Evolutionary conservation across 1,140 invertebrate species (phyloP), one percentile per base, ranked within the genome.

Genomic region (Apocrypta bakeri): DNA sequence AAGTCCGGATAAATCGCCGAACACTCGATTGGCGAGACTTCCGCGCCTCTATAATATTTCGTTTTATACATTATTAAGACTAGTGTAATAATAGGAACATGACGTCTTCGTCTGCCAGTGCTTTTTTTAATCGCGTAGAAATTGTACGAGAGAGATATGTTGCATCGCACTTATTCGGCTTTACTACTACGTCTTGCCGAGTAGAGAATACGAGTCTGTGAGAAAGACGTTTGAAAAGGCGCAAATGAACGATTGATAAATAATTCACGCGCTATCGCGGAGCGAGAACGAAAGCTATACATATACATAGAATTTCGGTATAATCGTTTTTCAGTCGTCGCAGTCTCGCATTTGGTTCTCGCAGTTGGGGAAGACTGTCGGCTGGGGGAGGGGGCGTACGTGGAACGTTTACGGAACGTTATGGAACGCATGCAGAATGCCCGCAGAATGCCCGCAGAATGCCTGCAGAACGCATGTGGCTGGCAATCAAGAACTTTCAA

Each of bases 61-160:
- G 40, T 63, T 83, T 79, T 83, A 64, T 76, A 83, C 82, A 80
- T 63, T 31, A 78, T 91, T 91, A 90, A 90, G 91, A 92, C 91
- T 92, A 92, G 91, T 90, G 89, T 90, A 88, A 90, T 88, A 91
- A 90, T 90, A 92, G 90, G 91, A 91, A 92, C 91, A 92, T 92
- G 88, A 83, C 89, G 87, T 90, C 89, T 89, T 88, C 85, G 66
- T 87, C 87, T 85, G 88, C 87, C 87, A 86, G 85, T 87, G 42
- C 25, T 79, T 48, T 66, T 40, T 68, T 40, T n/a, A n/a, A 24
- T 68, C 29, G 29, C 24, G 27, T 29, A 64, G 56, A 64, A 73
- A 61, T 56, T 63, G 31, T 56, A 68, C 25, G 76, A 83, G 76
- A 83, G 85, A 86, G 88, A 89, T 89, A 89, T 89, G 86, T 90